phyloP scores from a whole-genome alignment of 2,888 invertebrate genomes.

The Seladonia tumulorum region DNA sequence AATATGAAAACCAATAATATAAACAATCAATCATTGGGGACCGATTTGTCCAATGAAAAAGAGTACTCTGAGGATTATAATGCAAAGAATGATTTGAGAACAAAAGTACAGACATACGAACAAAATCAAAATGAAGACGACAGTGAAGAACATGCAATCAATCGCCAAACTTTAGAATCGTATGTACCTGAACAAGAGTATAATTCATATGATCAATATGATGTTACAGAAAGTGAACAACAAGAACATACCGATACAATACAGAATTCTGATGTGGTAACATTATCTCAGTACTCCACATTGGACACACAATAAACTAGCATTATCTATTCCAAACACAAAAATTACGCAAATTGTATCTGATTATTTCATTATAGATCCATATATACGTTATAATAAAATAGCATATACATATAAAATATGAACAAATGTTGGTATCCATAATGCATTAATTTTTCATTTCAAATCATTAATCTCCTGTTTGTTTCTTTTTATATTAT shows the following conservation, averaged over 20 bases:
- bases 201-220: constrained; percentile 75
- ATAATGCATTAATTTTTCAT: neutral
- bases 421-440: neutral
- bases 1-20: neutral
- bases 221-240: constrained; percentile 71
- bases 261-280: constrained; percentile 42
- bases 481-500: neutral
- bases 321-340: neutral
- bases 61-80: constrained; percentile 20
- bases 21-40: constrained; percentile 15
- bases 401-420: neutral
- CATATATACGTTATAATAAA: constrained; percentile 18
- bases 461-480: neutral
- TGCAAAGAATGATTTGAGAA: constrained; percentile 21
- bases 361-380: constrained; percentile 1
- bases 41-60: constrained; percentile 7
- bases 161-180: constrained; percentile 60
- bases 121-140: constrained; percentile 66
- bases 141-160: constrained; percentile 57
- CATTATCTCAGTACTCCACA: constrained; percentile 23
- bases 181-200: constrained; percentile 71
- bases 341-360: constrained; percentile 29
- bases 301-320: constrained; percentile 18
- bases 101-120: constrained; percentile 25
- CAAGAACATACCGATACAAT: constrained; percentile 58